Percentiles rank a stretch among this genome's conserved stretches.
Evolutionary conservation across 2,113 vertebrate species (phyloP).

Genomic region (Arothron firmamentum): DNA sequence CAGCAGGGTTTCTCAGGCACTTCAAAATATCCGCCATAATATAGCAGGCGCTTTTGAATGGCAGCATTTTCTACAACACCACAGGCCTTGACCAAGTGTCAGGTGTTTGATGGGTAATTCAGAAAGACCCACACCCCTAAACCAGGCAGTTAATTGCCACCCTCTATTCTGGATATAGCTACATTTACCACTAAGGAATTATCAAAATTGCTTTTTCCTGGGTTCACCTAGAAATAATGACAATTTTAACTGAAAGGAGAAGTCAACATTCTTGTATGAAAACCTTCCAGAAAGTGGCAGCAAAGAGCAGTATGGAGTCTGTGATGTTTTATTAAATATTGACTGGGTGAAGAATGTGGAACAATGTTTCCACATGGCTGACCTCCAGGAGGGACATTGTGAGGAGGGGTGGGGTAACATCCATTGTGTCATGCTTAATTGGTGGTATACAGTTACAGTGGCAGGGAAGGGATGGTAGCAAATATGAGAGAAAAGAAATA

Average conservation of each 20-base stretch:
- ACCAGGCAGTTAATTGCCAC: slow-evolving; percentile 52
- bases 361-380: slow-evolving; percentile 77
- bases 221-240: slow-evolving; percentile 9
- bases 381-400: slow-evolving; percentile 58
- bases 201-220: not conserved
- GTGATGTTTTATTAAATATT: slow-evolving; percentile 76
- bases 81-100: slow-evolving; percentile 45
- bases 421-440: slow-evolving; percentile 67
- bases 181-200: slow-evolving; percentile 20
- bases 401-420: slow-evolving; percentile 47
- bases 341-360: slow-evolving; percentile 74
- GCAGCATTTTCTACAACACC: slow-evolving; percentile 51
- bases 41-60: slow-evolving; percentile 53
- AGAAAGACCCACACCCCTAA: slow-evolving; percentile 28
- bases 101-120: slow-evolving; percentile 48
- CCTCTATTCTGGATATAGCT: slow-evolving; percentile 28
- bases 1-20: slow-evolving; percentile 40
- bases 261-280: not conserved
- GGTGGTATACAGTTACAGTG: slow-evolving; percentile 57
- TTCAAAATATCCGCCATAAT: slow-evolving; percentile 42
- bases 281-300: not conserved
- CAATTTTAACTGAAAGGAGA: not conserved
- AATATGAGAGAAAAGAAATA: slow-evolving; percentile 31
- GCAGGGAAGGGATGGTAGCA: slow-evolving; percentile 28
- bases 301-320: slow-evolving; percentile 30